Evolutionary conservation across 2,113 vertebrate species (phyloP).

Genomic region (Sinocyclocheilus maitianheensis): DNA sequence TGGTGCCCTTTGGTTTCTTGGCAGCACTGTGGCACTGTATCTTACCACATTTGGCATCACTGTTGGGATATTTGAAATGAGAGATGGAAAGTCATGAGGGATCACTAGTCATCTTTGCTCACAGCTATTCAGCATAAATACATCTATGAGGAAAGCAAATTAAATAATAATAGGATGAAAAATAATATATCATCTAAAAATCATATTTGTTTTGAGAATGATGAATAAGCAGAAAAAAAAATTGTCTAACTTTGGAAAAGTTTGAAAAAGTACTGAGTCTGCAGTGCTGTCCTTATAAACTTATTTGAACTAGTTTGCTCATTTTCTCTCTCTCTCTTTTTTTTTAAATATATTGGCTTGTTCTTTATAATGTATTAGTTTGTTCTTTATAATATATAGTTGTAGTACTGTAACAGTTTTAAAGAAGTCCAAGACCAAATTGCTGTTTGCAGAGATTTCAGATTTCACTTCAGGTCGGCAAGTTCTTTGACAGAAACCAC

Average conservation of each 20-base stretch:
- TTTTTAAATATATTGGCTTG: not conserved
- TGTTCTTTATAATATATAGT: constrained; percentile 9
- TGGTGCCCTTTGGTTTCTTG: constrained; percentile 81
- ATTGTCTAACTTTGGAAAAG: not conserved
- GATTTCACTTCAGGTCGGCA: constrained; percentile 20
- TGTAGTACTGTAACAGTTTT: not conserved
- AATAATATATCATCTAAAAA: not conserved
- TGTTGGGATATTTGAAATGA: constrained; percentile 56
- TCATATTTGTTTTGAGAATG: not conserved
- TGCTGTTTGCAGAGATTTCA: not conserved
- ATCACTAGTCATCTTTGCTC: not conserved
- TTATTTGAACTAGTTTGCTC: not conserved
- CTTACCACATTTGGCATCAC: constrained; percentile 92
- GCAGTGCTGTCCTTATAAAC: not conserved
- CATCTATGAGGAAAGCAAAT: not conserved
- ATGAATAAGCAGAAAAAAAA: not conserved
- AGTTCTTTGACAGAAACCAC: constrained; percentile 1
- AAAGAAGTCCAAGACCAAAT: not conserved
- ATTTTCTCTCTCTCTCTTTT: too few relatives aligned
- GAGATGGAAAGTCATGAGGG: not conserved
- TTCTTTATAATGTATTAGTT: not conserved
- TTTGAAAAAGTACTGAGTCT: not conserved
- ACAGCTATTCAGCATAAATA: not conserved
- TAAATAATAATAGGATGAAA: not conserved
- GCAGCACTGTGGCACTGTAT: constrained; percentile 93